Base-by-base conservation (phyloP, 2,797 vertebrate species). In the Syngnathus rostellatus region DNA sequence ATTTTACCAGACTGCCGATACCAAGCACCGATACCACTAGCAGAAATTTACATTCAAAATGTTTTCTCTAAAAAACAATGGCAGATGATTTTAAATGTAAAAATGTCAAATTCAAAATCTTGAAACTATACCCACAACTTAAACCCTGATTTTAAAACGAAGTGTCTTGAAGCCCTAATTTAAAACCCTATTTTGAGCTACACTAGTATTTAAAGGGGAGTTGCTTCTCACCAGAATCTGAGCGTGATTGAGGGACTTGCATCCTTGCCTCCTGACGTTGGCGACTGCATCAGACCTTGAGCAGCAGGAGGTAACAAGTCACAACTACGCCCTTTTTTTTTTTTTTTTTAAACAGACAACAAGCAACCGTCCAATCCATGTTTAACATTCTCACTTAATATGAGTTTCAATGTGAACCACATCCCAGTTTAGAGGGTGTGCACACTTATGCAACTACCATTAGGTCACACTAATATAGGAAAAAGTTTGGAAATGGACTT, bases 201-300 rank as follows among this genome's bases (percentile, higher is more conserved):
- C 21, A 51, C 6, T 8, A 9, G 21, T 0, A 4, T n/a, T 6
- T n/a, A 53, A 9, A 23, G 46, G 14, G 14, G 14, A 17, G 5
- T 19, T 7, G 5, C 45, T 2, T 31, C 93, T 78, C 93, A 98
- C 96, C 91, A 91, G 92, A 85, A 94, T 95, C 3, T 93, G 80
- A 23, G 97, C 93, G 70, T 94, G 92, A 39, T 94, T 98, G 50
- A 99, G 87, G 9, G 95, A 93, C 78, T 96, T 98, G 75, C 94
- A 97, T 73, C 95, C 95, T 78, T 96, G 95, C 59, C 94, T 92
- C 66, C 89, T 91, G 79, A 82, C 76, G 66, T 87, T 91, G 62
- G 84, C 91, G 50, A 77, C 81, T 64, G 93, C 94, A 69, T 98
- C 96, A 51, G 91, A 90, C 90, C 96, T 99, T 68, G 53, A 78